Percentiles rank a stretch among this genome's conserved stretches.
These are phyloP conservation scores for Pteropus alecto DNA, from an alignment of 2,113 vertebrate genomes.

Conservation along the genomic window DNA sequence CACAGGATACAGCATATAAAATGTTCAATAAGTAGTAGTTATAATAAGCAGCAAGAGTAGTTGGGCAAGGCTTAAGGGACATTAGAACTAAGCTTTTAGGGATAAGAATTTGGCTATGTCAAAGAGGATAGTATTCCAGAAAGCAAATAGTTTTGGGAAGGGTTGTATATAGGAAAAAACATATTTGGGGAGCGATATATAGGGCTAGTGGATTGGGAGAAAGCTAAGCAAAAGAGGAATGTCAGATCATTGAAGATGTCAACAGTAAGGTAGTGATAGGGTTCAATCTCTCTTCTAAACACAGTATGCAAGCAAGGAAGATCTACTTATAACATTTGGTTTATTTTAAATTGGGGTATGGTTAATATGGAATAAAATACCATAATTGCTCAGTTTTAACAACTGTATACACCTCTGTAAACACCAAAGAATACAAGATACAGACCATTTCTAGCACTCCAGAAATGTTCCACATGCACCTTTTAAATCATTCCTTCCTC, in stretches of 20 bases:
- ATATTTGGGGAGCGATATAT: background rate
- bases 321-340: background rate
- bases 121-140: background rate
- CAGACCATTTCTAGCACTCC: background rate
- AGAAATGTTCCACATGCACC: background rate
- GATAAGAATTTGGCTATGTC: background rate
- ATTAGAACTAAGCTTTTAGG: background rate
- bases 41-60: background rate
- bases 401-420: background rate
- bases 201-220: background rate
- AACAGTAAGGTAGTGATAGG: background rate
- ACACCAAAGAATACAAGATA: background rate
- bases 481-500: background rate
- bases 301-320: background rate
- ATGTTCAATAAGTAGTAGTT: background rate
- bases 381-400: background rate
- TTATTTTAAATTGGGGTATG: background rate
- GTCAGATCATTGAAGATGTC: background rate
- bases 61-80: background rate
- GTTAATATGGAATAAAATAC: background rate
- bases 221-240: background rate
- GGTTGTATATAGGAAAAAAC: background rate
- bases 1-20: background rate
- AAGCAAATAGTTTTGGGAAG: background rate
- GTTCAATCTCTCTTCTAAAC: background rate